Base-by-base conservation (phyloP, 1,140 invertebrate genomes). In the Zeugodacus cucurbitae region DNA sequence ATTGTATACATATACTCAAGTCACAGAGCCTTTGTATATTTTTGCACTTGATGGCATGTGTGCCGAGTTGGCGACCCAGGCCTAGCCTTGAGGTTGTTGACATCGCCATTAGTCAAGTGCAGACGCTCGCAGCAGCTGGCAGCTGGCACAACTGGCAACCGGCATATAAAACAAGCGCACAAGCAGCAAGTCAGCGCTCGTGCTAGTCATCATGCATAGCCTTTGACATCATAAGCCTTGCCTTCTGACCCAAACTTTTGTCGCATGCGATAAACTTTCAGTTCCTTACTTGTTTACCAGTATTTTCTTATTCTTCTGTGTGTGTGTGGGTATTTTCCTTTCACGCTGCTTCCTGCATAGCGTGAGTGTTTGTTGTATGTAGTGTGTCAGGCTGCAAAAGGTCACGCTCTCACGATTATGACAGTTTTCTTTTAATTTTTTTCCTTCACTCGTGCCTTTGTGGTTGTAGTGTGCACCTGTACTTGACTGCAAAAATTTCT, bases 81-180 rank as follows among this genome's bases (percentile, higher is more conserved):
- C 74, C 74, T 82, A 82, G 74, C 74, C 74, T 82, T 82, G 74
- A 82, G 74, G 41, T 82, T 82, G 74, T 82, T 82, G 74, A 82
- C 74, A 82, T 82, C 74, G 41, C 74, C 74, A 82, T 82, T 82
- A 82, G 74, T 82, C 74, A 82, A 82, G 74, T 82, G 74, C 74
- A 82, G 74, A 82, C 74, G 74, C 74, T 54, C n/a, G 41, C 37
- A 74, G 32, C 17, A 34, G 29, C 64, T 62, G 58, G 58, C 58
- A 62, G 10, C n/a, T 22, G 26, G 22, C 58, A 62, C 58, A 4
- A 11, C 54, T 11, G 34, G 8, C 22, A 74, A 48, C 2, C n/a
- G 74, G 8, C 41, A n/a, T 41, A 20, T 4, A 17, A 74, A 82
- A 48, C 41, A 48, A 48, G n/a, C n/a, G n/a, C n/a, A 82, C 41